These are phyloP conservation scores for Crax fasciolata DNA, from an alignment of 2,797 vertebrate species.

Conservation along the genomic window DNA sequence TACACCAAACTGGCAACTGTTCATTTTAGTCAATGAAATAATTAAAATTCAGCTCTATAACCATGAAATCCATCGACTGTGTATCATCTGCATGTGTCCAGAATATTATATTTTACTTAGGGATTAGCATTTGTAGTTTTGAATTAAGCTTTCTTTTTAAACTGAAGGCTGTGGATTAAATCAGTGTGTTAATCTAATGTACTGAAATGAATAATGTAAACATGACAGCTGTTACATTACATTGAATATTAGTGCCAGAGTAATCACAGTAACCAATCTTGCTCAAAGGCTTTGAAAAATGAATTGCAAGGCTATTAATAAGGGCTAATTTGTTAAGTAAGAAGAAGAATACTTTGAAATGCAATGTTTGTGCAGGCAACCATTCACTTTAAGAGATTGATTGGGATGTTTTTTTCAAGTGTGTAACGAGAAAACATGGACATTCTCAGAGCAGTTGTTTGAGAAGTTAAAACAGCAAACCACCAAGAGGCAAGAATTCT, in stretches of 20 bases:
- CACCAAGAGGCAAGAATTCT: background rate
- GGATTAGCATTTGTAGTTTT: background rate
- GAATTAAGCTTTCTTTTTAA: background rate
- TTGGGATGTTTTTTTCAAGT: constrained; percentile 1
- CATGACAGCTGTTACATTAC: background rate
- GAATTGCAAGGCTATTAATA: background rate
- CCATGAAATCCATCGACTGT: background rate
- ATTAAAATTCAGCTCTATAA: background rate
- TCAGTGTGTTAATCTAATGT: background rate
- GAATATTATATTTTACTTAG: constrained; percentile 2
- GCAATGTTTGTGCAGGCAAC: background rate
- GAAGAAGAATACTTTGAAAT: constrained; percentile 13
- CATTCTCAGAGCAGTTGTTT: constrained; percentile 20
- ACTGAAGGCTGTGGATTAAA: background rate
- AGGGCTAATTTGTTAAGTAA: background rate
- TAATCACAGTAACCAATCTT: background rate
- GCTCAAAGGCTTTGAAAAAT: constrained; percentile 32
- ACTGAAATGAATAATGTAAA: background rate
- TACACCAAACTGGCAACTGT: background rate
- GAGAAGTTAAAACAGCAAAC: background rate
- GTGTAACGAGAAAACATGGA: background rate
- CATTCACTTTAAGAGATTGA: background rate
- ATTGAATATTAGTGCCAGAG: background rate
- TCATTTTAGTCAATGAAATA: background rate
- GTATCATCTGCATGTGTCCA: background rate